phyloP scores from a whole-genome alignment of 64 coral and sea anemone species.

The Montipora cactus region DNA sequence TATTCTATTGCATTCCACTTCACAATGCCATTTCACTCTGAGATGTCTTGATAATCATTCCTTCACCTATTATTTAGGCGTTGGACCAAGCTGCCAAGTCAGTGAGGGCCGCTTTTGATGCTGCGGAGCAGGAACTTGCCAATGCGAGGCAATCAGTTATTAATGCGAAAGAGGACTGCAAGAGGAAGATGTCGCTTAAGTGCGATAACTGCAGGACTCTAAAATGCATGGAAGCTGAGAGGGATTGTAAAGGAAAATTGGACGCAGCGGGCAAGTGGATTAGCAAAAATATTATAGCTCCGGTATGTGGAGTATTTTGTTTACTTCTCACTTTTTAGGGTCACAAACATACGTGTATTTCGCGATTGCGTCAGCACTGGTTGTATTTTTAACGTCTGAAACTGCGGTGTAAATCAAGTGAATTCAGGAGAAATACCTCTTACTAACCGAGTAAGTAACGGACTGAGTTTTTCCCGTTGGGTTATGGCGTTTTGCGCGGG shows the following conservation, averaged over 20 bases:
- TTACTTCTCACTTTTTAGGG: neutral
- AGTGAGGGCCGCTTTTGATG: slow-evolving; percentile 90
- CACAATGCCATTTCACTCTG: too few species aligned
- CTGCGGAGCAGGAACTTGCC: slow-evolving; percentile 74
- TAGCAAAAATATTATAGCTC: slow-evolving; percentile 72
- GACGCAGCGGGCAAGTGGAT: slow-evolving; percentile 93
- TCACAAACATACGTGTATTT: neutral
- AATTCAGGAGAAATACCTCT: too few species aligned
- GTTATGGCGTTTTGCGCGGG: too few species aligned
- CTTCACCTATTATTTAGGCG: slow-evolving; percentile 30
- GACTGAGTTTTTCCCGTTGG: too few species aligned
- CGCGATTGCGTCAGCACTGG: neutral
- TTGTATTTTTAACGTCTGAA: too few species aligned
- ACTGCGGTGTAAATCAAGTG: too few species aligned
- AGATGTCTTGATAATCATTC: neutral
- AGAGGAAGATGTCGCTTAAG: slow-evolving; percentile 84
- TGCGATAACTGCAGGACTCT: slow-evolving; percentile 86
- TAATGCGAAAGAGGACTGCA: slow-evolving; percentile 84
- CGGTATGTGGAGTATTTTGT: slow-evolving; percentile 55
- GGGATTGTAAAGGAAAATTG: slow-evolving; percentile 86
- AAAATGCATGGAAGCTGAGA: slow-evolving; percentile 87
- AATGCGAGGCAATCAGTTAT: slow-evolving; percentile 73
- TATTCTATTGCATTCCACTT: neutral
- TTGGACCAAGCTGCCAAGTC: slow-evolving; percentile 82
- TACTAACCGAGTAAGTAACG: too few species aligned